Percentiles rank a stretch among this genome's conserved stretches.
phyloP scores from a whole-genome alignment of 2,113 vertebrate species.

The Synodontis membranacea region DNA sequence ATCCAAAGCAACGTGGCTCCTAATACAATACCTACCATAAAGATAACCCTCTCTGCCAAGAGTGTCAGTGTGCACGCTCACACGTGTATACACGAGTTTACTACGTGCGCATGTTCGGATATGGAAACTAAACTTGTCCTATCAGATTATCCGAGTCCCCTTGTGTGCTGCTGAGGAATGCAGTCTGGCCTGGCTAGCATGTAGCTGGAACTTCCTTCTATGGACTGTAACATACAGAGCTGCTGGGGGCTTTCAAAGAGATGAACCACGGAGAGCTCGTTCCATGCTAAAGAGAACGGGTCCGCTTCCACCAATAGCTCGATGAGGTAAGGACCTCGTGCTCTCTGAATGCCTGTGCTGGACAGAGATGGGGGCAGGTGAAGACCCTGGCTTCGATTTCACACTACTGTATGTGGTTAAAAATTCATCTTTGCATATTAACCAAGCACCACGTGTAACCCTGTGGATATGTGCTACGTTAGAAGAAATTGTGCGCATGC shows the following conservation, averaged over 20 bases:
- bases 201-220: constrained; percentile 31
- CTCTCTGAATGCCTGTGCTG: constrained; percentile 21
- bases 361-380: constrained; percentile 21
- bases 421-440: background rate
- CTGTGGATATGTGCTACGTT: background rate
- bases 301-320: constrained; percentile 17
- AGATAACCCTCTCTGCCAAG: background rate
- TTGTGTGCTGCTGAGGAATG: constrained; percentile 21
- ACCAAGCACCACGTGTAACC: background rate
- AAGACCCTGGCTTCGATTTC: constrained; percentile 1
- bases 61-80: background rate
- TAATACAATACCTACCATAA: background rate
- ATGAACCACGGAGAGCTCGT: constrained; percentile 15
- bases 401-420: background rate
- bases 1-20: background rate
- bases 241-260: constrained; percentile 5
- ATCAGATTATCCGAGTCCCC: constrained; percentile 18
- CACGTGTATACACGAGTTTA: constrained; percentile 20
- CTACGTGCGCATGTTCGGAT: constrained; percentile 2
- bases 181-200: background rate
- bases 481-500: background rate
- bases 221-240: constrained; percentile 33
- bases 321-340: background rate
- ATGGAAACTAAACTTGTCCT: constrained; percentile 8
- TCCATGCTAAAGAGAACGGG: constrained; percentile 17